These are phyloP conservation scores for Podarcis siculus DNA, from an alignment of 2,797 vertebrate species.

Conservation along the genomic window DNA sequence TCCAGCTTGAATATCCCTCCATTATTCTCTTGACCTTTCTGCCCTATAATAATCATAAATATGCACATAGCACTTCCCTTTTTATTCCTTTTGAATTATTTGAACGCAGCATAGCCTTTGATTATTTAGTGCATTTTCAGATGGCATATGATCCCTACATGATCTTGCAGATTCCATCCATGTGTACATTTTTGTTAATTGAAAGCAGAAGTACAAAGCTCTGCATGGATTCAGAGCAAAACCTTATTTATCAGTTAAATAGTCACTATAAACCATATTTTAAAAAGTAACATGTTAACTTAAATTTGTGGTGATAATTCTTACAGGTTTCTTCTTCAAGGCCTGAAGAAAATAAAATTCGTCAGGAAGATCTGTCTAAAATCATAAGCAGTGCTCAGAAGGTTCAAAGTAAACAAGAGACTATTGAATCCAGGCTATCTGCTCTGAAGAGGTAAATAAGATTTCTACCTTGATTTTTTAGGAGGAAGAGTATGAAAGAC, in stretches of 20 bases:
- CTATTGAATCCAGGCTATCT: conserved; percentile 88
- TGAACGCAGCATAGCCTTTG: no score
- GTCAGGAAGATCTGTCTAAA: conserved; percentile 92
- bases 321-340: conserved; percentile 90
- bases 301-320: conserved; percentile 41
- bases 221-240: no score
- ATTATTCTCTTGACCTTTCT: no score
- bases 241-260: neutral
- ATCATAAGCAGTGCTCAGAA: conserved; percentile 91
- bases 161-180: no score
- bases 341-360: conserved; percentile 92
- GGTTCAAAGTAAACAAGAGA: conserved; percentile 92
- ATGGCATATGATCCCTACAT: no score
- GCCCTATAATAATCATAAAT: no score
- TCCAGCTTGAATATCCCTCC: no score
- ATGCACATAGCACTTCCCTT: no score
- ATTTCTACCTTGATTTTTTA: neutral
- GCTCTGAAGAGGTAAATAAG: conserved; percentile 89
- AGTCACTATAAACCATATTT: neutral
- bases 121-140: no score
- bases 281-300: neutral
- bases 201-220: no score
- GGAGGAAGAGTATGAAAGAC: neutral
- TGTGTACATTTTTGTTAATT: no score
- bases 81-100: no score